A percentile compares a stretch with the other conserved stretches of the same genome.
phyloP scores from a whole-genome alignment of 2,888 invertebrate species.

The Drosophila bunnanda region DNA sequence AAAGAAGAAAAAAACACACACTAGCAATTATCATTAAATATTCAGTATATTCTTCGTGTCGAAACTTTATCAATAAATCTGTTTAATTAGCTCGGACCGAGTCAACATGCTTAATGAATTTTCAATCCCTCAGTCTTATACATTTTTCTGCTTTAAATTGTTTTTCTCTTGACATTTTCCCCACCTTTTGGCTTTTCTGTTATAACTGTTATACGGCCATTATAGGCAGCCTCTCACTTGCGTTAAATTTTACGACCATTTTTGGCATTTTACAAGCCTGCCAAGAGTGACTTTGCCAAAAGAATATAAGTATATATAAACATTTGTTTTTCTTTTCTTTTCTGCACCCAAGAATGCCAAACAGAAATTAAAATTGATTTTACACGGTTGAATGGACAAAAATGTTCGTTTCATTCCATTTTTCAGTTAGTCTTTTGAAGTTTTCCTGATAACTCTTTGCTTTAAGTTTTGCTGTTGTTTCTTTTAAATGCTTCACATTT shows the following conservation, averaged over 20 bases:
- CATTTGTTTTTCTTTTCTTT: conserved; percentile 28
- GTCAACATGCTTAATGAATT: conserved; percentile 51
- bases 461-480: conserved; percentile 21
- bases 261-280: conserved; percentile 44
- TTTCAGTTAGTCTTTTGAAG: background rate
- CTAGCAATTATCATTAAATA: conserved; percentile 32
- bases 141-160: conserved; percentile 24
- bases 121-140: conserved; percentile 8
- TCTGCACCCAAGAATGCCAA: conserved; percentile 28
- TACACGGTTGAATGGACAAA: conserved; percentile 27
- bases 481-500: conserved; percentile 12
- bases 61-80: conserved; percentile 63
- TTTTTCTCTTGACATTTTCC: conserved; percentile 11
- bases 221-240: conserved; percentile 37
- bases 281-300: conserved; percentile 58
- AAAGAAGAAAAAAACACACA: background rate
- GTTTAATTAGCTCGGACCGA: conserved; percentile 55
- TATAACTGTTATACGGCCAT: conserved; percentile 59
- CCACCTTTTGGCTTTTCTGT: conserved; percentile 12
- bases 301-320: conserved; percentile 4
- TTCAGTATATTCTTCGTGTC: conserved; percentile 30
- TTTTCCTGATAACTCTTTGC: background rate
- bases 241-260: conserved; percentile 49
- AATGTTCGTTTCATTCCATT: background rate
- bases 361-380: conserved; percentile 73